Evolutionary conservation across 2,888 invertebrate species (phyloP), one percentile per base, ranked within the genome.

Genomic region (Aphodius sticticus): DNA sequence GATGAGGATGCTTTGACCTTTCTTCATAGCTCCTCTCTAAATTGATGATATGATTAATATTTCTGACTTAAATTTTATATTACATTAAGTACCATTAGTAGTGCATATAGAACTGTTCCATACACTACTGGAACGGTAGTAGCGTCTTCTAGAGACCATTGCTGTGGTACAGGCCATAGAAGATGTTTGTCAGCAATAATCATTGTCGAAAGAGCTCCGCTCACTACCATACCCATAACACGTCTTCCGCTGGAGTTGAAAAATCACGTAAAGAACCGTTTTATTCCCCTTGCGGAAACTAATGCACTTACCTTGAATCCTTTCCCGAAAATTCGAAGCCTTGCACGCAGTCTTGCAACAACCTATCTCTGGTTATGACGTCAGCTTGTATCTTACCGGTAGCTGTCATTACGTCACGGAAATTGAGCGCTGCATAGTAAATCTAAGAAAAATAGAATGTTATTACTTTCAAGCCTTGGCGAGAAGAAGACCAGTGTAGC

Each of bases 351-450:
- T 93, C 93, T 83, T 95, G 93, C 9, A 91, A 90, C 35, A 92
- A 86, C n/a, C 94, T 90, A 0, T 91, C 91, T 38, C 91, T 91
- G 0, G 95, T 95, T 0, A 96, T 93, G 0, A 96, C 93, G 87
- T 98, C 98, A 0, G 93, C 93, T 6, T 95, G 94, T 6, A 99
- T 92, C 86, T 96, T 96, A 1, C 97, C 98, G 0, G 96, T 96
- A 0, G 98, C 96, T 0, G 96, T 91, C 99, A 99, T 98, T 0
- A 99, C 91, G 88, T 99, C 99, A 85, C 96, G 94, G 93, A 98
- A 99, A 90, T 99, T 99, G 14, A 99, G 88, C 0, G 97, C 93
- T 0, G 96, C 90, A 86, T 95, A 97, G 85, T 94, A 92, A 0
- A 96, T 92, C 88, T 92, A 86, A 0, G 92, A 96, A 77, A 95